Base-by-base conservation (phyloP, 2,888 invertebrate species). In the Hemithea aestivaria region DNA sequence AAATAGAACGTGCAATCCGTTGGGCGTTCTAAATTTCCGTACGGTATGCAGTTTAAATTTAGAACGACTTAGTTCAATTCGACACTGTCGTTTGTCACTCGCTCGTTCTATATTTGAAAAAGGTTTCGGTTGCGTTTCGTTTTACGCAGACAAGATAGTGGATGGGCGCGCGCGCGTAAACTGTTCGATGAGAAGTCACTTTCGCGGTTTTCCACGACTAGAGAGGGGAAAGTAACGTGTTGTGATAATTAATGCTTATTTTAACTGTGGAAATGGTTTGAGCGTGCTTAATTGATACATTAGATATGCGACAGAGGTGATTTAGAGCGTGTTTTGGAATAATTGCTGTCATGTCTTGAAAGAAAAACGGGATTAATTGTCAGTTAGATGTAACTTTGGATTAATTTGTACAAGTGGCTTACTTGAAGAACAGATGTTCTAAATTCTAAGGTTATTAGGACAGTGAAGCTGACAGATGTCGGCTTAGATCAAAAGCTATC, bases 31-130 rank as follows among this genome's bases (percentile, higher is more conserved):
- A 85, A 80, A 84, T 85, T 73, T 81, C 75, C 66, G 74, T 75
- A 76, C 75, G 80, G 80, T 73, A 82, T 79, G 81, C 70, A 38
- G 72, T 69, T 73, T 82, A 84, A 71, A 81, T 73, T 73, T 82
- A 84, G 81, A 77, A 68, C 75, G 78, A 75, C 74, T 79, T 78
- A 79, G 81, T 81, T 79, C 77, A 77, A 73, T 77, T 79, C 82
- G 76, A 80, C 82, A 78, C 77, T 75, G 71, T 68, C 66, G 80
- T 79, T 77, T 74, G 74, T 78, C 82, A 82, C 77, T 66, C 66
- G 76, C 73, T 73, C 56, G 66, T 66, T 70, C 77, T 79, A 81
- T 76, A 62, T 64, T 46, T 36, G 39, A 53, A 59, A 53, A 49
- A 51, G 50, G 51, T 45, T 57, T 53, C 45, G 48, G 48, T 52